Base-by-base conservation (phyloP, 2,888 invertebrate genomes). In the Dioctria linearis region DNA sequence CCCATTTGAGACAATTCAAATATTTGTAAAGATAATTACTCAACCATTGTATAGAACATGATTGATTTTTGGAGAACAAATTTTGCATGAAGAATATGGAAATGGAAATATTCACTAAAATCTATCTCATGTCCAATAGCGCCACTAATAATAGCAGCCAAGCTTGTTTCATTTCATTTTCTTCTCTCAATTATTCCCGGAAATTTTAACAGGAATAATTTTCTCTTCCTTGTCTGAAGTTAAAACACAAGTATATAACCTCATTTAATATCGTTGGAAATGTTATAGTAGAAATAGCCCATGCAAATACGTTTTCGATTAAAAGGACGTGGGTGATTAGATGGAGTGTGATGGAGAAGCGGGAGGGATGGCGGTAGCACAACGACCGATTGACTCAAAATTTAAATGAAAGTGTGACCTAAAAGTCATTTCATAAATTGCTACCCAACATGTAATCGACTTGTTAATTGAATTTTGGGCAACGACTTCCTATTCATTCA, bases 401-500 rank as follows among this genome's bases (percentile, higher is more conserved):
- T 67, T 25, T 25, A 46, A 67, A 67, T 43, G 46, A 67, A 67
- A 67, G 46, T 25, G 25, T 67, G 67, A 67, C 67, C 67, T 46
- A 43, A 67, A 67, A 67, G 54, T 71, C 67, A 37, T 71, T 71
- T 71, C 54, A 71, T 71, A 71, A 71, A 71, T 71, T 71, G 71
- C 39, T 71, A 37, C 25, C 54, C 71, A 71, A 51, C 51, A 40
- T 40, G 51, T 71, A 71, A 71, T 71, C 71, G 54, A 71, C 39
- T 71, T 71, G 71, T 71, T 71, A 71, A 71, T 71, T 71, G 71
- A 71, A 71, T 71, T 71, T 51, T 54, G 54, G 51, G 51, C 71
- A 71, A 71, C 51, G 71, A 71, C 71, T 71, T 71, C 71, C 71
- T 71, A 71, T 54, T 54, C 71, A 71, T 71, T 51, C 71, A 71